A percentile compares a stretch with the other conserved stretches of the same genome.
phyloP scores from a whole-genome alignment of 2,113 vertebrate genomes.

The Pseudorectes ferrugineus region DNA sequence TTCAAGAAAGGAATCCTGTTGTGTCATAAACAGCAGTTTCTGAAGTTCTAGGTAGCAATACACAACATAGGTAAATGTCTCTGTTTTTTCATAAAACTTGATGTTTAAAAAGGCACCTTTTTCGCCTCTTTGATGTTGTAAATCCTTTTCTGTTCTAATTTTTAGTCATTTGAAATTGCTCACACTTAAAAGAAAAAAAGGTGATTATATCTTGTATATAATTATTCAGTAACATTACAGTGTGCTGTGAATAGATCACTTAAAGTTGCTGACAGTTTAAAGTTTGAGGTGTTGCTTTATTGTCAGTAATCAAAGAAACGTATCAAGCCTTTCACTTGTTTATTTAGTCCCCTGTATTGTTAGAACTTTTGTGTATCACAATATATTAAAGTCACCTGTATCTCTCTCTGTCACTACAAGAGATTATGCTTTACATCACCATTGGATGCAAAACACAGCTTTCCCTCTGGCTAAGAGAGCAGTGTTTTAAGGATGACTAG shows the following conservation, averaged over 20 bases:
- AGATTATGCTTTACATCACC: neutral
- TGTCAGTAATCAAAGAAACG: neutral
- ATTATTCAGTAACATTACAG: neutral
- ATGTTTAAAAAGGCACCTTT: neutral
- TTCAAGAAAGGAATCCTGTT: neutral
- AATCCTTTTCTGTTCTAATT: conserved; percentile 13
- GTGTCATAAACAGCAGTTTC: neutral
- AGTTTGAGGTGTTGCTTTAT: neutral
- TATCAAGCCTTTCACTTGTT: neutral
- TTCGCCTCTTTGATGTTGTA: conserved; percentile 20
- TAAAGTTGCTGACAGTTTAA: conserved; percentile 18
- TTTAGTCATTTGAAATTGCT: neutral
- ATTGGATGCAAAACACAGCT: neutral
- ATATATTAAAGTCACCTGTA: neutral
- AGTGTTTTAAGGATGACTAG: neutral
- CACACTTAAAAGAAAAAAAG: neutral
- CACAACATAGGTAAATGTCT: neutral
- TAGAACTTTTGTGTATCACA: neutral
- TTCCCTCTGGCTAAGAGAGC: neutral
- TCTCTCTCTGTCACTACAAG: neutral
- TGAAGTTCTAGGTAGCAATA: neutral
- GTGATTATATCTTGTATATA: neutral
- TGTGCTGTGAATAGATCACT: neutral
- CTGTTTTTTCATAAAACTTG: neutral
- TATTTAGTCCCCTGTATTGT: neutral